These are phyloP conservation scores for Caradrina kadenii DNA, from an alignment of 2,888 invertebrate genomes.

Conservation along the genomic window DNA sequence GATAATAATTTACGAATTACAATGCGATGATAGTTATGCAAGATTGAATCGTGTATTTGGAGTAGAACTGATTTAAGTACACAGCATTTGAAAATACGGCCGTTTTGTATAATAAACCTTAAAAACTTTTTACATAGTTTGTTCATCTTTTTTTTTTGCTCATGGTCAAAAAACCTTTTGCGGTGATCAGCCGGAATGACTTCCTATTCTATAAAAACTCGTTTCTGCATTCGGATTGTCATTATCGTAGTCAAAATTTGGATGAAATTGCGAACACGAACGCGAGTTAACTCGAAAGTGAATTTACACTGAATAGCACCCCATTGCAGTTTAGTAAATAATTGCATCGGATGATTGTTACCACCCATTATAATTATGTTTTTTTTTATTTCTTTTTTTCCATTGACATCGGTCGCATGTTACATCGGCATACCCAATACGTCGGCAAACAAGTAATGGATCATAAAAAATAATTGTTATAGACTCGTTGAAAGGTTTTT, in stretches of 20 bases:
- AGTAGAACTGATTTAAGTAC: constrained; percentile 46
- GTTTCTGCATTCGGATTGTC: background rate
- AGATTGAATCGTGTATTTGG: constrained; percentile 35
- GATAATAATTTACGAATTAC: constrained; percentile 31
- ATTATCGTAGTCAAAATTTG: background rate
- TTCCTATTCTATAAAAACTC: background rate
- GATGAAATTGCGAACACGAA: background rate
- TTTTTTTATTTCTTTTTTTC: constrained; percentile 3
- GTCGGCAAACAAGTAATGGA: constrained; percentile 51
- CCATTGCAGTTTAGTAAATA: background rate
- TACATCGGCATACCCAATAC: constrained; percentile 7
- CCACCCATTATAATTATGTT: background rate
- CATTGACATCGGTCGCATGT: constrained; percentile 41
- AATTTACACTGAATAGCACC: background rate
- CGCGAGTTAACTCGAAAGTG: background rate
- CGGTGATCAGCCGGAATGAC: too few relatives aligned
- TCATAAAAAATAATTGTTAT: constrained; percentile 71
- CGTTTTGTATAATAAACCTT: constrained; percentile 10
- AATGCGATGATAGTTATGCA: constrained; percentile 22
- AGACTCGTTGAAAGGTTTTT: constrained; percentile 55
- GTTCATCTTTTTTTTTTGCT: background rate
- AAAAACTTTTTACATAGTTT: constrained; percentile 10
- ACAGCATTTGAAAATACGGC: constrained; percentile 24
- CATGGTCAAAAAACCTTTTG: background rate
- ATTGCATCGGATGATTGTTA: background rate